Conservation (phyloP, 2,888 invertebrate species). For the Chaetoderma sp. region DNA sequence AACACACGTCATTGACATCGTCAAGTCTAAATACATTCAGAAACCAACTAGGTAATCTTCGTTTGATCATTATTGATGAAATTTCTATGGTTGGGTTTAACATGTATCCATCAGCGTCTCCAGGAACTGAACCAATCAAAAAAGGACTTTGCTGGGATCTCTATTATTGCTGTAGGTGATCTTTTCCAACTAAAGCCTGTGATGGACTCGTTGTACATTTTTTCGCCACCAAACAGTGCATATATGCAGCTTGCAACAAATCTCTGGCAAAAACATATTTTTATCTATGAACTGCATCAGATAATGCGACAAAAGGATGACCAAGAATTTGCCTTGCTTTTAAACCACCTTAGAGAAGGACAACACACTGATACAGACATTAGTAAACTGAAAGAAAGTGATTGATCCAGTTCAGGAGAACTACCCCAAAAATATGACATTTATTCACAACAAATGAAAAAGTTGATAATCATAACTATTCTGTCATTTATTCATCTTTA, state of each 20-base stretch:
- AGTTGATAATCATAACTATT: too few species aligned
- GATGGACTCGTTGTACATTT: constrained; percentile 38
- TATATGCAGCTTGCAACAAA: constrained; percentile 22
- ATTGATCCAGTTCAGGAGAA: too few species aligned
- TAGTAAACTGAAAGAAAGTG: too few species aligned
- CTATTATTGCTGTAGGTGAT: constrained; percentile 36
- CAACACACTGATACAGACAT: too few species aligned
- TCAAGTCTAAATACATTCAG: constrained; percentile 30
- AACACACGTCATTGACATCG: too few species aligned
- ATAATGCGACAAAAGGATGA: constrained; percentile 38
- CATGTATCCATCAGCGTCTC: constrained; percentile 32
- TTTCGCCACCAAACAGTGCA: constrained; percentile 14
- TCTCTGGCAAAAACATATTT: constrained; percentile 26
- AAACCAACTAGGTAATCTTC: constrained; percentile 22
- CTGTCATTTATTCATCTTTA: too few species aligned
- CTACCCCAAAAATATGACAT: too few species aligned
- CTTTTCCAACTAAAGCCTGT: constrained; percentile 37
- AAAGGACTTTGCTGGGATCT: constrained; percentile 35
- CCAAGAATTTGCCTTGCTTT: constrained; percentile 26
- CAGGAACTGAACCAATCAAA: constrained; percentile 34
- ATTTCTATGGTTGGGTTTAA: too few species aligned
- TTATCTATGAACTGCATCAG: constrained; percentile 29
- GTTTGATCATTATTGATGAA: constrained; percentile 35
- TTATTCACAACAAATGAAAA: too few species aligned
- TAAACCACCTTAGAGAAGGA: constrained; percentile 33